phyloP scores from a whole-genome alignment of 2,888 invertebrate genomes.

The Leucoma salicis region DNA sequence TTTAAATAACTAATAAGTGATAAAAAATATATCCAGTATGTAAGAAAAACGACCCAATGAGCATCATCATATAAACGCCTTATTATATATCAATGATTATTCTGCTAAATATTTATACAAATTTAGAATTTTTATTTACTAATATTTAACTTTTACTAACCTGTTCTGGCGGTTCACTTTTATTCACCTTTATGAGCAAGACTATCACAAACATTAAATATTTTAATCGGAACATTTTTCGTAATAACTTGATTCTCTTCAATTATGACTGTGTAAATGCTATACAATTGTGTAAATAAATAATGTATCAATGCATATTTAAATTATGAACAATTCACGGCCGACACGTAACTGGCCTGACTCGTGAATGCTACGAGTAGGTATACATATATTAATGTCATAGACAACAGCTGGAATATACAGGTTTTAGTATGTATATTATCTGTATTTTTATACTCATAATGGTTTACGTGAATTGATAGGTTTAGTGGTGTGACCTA shows the following conservation, averaged over 20 bases:
- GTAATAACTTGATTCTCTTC: too few species aligned
- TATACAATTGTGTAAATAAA: slow-evolving; percentile 24
- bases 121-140: too few species aligned
- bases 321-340: slow-evolving; percentile 11
- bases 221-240: slow-evolving; percentile 14
- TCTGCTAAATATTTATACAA: too few species aligned
- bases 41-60: too few species aligned
- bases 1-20: too few species aligned
- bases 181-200: slow-evolving; percentile 22
- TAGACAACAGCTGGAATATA: slow-evolving; percentile 5
- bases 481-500: background rate
- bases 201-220: slow-evolving; percentile 33
- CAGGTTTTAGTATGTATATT: background rate
- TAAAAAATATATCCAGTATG: too few species aligned
- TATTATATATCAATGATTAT: too few species aligned
- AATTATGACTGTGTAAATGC: background rate
- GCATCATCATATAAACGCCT: too few species aligned
- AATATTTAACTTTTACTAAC: slow-evolving; percentile 26
- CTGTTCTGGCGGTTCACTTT: slow-evolving; percentile 36
- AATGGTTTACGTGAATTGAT: background rate
- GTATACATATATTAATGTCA: slow-evolving; percentile 6
- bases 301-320: slow-evolving; percentile 6
- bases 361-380: slow-evolving; percentile 18
- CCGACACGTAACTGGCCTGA: slow-evolving; percentile 9
- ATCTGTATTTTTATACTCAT: background rate